These are phyloP conservation scores for Nanger granti DNA, from an alignment of 2,113 vertebrate species.

Conservation along the genomic window DNA sequence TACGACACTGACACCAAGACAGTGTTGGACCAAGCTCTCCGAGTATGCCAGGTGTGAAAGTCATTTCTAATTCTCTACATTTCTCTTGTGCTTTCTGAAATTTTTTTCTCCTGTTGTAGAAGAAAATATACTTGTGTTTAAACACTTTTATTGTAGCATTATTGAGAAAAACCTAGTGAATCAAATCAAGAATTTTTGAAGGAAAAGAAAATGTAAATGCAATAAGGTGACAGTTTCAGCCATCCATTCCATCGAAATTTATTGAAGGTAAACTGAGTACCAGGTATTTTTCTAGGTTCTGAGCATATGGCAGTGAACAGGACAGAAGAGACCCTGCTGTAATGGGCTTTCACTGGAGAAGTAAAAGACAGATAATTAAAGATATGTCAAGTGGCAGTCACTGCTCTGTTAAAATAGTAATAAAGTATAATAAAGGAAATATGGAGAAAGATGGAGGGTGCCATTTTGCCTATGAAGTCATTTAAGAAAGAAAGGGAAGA, in stretches of 20 bases:
- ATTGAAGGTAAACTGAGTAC: not conserved
- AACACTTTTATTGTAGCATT: not conserved
- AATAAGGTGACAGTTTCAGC: not conserved
- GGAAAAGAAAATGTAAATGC: not conserved
- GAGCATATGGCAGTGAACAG: not conserved
- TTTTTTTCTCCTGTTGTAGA: not conserved
- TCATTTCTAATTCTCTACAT: not conserved
- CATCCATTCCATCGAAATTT: not conserved
- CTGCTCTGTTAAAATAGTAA: not conserved
- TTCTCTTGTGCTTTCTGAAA: not conserved
- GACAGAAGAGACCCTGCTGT: not conserved
- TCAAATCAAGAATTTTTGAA: slow-evolving; percentile 29
- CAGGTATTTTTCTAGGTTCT: not conserved
- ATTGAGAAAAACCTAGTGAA: not conserved
- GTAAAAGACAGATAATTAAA: not conserved
- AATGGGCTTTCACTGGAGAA: not conserved
- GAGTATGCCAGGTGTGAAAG: slow-evolving; percentile 92
- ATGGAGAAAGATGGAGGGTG: not conserved
- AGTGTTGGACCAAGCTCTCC: slow-evolving; percentile 93
- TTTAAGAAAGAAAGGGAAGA: slow-evolving; percentile 1
- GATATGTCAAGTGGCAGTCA: not conserved
- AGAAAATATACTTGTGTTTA: slow-evolving; percentile 31
- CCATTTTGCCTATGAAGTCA: not conserved
- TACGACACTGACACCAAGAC: slow-evolving; percentile 97
- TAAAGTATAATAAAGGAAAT: not conserved